Conservation (phyloP, 1,140 invertebrate species). For the Diachasmimorpha longicaudata region DNA sequence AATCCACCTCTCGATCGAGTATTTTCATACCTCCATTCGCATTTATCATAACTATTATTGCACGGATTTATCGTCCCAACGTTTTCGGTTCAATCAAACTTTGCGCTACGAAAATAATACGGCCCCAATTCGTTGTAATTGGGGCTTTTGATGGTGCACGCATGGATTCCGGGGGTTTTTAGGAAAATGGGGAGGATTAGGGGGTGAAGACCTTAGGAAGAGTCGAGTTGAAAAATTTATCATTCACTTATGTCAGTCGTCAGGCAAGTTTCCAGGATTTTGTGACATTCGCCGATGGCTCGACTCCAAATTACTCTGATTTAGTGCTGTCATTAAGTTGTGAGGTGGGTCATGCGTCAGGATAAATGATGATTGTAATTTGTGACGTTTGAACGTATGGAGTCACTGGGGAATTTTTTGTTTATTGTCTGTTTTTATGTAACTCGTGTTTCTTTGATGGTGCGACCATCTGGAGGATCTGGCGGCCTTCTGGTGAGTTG, state of each 20-base stretch:
- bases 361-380: background rate
- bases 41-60: slow-evolving; percentile 13
- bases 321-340: slow-evolving; percentile 4
- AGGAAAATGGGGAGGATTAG: background rate
- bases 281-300: slow-evolving; percentile 15
- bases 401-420: too few relatives aligned
- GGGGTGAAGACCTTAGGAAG: background rate
- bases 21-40: slow-evolving; percentile 15
- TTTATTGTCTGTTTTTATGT: too few relatives aligned
- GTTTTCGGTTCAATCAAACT: background rate
- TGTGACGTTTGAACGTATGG: background rate
- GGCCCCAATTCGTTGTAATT: background rate
- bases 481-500: too few relatives aligned
- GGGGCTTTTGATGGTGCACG: too few relatives aligned
- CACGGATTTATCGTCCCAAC: background rate
- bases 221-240: background rate
- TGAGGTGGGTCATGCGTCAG: background rate
- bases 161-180: background rate
- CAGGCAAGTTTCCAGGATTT: slow-evolving; percentile 15
- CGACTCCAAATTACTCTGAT: slow-evolving; percentile 11
- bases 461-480: too few relatives aligned
- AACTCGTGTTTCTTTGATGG: too few relatives aligned
- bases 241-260: background rate
- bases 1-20: slow-evolving; percentile 16
- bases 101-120: background rate